Evolutionary conservation across 2,888 invertebrate genomes (phyloP).

Genomic region (Agrochola lychnidis): DNA sequence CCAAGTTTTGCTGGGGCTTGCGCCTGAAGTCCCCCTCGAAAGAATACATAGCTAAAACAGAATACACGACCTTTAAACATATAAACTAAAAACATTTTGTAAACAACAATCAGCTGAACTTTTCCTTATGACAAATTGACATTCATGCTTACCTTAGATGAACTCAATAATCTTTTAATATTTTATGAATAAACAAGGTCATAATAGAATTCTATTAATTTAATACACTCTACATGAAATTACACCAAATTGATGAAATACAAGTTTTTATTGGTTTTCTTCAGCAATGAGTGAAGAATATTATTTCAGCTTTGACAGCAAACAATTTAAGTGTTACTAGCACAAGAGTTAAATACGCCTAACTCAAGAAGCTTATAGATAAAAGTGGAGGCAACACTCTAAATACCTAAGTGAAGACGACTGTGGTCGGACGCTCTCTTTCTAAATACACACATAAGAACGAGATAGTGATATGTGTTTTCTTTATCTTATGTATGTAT

Average conservation of each 20-base stretch:
- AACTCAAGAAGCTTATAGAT: no score
- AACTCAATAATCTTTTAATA: conserved; percentile 56
- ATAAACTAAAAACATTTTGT: conserved; percentile 67
- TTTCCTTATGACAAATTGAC: conserved; percentile 53
- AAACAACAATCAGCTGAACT: conserved; percentile 84
- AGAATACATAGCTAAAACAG: conserved; percentile 90
- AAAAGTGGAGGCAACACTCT: no score
- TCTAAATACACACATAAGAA: no score
- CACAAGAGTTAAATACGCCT: no score
- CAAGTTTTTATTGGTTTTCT: conserved; percentile 65
- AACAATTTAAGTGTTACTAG: conserved; percentile 55
- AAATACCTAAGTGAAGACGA: no score
- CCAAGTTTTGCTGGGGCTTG: conserved; percentile 96
- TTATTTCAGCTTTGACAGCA: conserved; percentile 62
- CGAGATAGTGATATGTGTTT: no score
- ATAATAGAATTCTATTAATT: conserved; percentile 58
- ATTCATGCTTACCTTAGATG: conserved; percentile 59
- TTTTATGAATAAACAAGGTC: conserved; percentile 53
- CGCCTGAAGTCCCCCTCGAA: conserved; percentile 98
- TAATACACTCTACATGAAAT: conserved; percentile 53
- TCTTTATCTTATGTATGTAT: no score
- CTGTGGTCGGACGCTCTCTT: no score
- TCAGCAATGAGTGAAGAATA: conserved; percentile 59
- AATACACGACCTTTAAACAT: conserved; percentile 28
- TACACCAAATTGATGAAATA: conserved; percentile 56